These are phyloP conservation scores for Acrocephalus scirpaceus DNA, from an alignment of 2,797 vertebrate species.

Conservation along the genomic window DNA sequence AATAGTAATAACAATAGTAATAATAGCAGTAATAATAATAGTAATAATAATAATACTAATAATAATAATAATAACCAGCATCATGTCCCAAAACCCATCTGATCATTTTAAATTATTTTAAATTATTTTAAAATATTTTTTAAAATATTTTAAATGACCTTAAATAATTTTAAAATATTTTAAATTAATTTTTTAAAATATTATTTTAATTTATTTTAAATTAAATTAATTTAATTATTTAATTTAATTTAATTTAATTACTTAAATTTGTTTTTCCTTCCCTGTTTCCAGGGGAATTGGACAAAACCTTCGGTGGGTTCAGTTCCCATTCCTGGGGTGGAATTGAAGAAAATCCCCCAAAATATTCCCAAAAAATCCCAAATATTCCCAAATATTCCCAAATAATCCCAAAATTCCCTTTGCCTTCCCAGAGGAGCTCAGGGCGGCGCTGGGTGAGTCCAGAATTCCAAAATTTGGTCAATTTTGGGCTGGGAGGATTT, in stretches of 20 bases:
- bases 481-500: rapidly evolving
- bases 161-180: background rate
- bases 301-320: background rate
- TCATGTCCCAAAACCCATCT: background rate
- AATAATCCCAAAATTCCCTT: background rate
- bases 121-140: too few species aligned
- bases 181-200: background rate
- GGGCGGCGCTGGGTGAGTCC: background rate
- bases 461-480: background rate
- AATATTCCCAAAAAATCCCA: too few species aligned
- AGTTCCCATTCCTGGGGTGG: background rate
- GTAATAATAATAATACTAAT: too few species aligned
- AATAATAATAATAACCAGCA: background rate
- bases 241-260: too few species aligned
- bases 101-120: too few species aligned
- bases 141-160: too few species aligned
- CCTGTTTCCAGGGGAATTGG: background rate
- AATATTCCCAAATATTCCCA: background rate
- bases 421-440: background rate
- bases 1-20: background rate
- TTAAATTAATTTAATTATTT: too few species aligned
- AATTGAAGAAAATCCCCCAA: background rate
- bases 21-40: too few species aligned
- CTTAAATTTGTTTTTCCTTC: too few species aligned
- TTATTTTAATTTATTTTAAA: too few species aligned